Conservation (phyloP, 2,888 invertebrate species). For the Gymnoscelis rufifasciata region DNA sequence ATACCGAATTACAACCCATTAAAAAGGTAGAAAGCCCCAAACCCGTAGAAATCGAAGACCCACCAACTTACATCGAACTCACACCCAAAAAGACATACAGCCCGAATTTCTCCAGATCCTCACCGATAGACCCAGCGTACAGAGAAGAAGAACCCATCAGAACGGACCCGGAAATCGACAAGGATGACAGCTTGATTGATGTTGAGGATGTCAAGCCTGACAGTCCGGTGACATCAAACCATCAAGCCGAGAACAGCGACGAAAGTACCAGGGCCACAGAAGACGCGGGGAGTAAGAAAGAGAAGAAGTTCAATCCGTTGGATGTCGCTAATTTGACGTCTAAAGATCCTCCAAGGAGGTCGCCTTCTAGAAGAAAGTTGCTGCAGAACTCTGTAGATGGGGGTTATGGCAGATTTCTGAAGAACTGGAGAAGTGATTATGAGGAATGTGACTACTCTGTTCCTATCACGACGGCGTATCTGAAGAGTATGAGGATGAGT, state of each 20-base stretch:
- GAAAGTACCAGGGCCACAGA: slow-evolving; percentile 55
- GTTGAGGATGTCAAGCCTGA: slow-evolving; percentile 70
- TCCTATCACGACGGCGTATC: slow-evolving; percentile 93
- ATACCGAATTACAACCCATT: slow-evolving; percentile 62
- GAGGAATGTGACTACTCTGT: slow-evolving; percentile 88
- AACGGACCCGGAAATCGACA: slow-evolving; percentile 71
- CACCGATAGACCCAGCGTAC: slow-evolving; percentile 60
- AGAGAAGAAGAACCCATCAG: slow-evolving; percentile 65
- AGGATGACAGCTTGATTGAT: slow-evolving; percentile 71
- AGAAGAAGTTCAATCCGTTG: slow-evolving; percentile 78
- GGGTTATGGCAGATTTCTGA: slow-evolving; percentile 71
- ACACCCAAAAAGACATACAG: slow-evolving; percentile 61
- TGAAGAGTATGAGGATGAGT: slow-evolving; percentile 89
- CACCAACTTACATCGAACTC: slow-evolving; percentile 70
- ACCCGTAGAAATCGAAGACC: slow-evolving; percentile 54
- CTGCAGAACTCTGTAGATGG: slow-evolving; percentile 55
- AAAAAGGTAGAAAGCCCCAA: slow-evolving; percentile 71
- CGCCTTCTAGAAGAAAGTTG: slow-evolving; percentile 73
- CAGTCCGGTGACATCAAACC: slow-evolving; percentile 42
- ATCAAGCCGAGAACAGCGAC: slow-evolving; percentile 19
- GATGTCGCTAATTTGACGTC: slow-evolving; percentile 82
- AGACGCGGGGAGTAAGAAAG: slow-evolving; percentile 52
- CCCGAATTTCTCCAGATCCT: slow-evolving; percentile 48
- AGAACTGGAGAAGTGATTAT: slow-evolving; percentile 80
- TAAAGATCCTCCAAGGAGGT: slow-evolving; percentile 78